Evolutionary conservation across 2,797 vertebrate genomes (phyloP).

Genomic region (Bovichtus variegatus): DNA sequence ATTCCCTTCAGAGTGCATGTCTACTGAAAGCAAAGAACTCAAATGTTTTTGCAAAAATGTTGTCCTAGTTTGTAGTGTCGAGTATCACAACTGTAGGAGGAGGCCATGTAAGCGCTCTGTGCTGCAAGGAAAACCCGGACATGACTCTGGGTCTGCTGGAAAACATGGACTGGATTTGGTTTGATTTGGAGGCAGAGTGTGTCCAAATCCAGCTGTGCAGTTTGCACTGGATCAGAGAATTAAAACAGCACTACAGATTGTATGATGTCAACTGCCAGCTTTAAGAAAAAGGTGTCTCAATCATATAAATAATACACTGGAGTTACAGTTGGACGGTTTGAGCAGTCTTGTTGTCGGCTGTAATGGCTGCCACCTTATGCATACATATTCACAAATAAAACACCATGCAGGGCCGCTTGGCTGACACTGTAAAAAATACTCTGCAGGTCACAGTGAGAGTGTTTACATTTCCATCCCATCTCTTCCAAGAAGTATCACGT

Average conservation of each 20-base stretch:
- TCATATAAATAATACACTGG: neutral
- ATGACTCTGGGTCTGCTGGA: slow-evolving; percentile 9
- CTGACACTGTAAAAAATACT: slow-evolving; percentile 41
- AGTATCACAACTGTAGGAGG: slow-evolving; percentile 11
- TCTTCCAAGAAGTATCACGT: slow-evolving; percentile 43
- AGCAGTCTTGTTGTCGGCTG: neutral
- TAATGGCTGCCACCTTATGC: neutral
- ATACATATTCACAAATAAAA: slow-evolving; percentile 23
- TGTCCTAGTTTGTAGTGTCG: neutral
- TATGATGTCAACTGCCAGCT: neutral
- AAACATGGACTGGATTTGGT: slow-evolving; percentile 60
- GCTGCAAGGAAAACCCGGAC: slow-evolving; percentile 61
- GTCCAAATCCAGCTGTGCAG: neutral
- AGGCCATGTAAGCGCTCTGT: slow-evolving; percentile 15
- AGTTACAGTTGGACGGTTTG: neutral
- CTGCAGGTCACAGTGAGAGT: slow-evolving; percentile 44
- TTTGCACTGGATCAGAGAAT: neutral
- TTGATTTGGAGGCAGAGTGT: neutral
- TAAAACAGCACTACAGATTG: neutral
- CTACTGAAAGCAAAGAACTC: neutral
- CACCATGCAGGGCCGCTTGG: slow-evolving; percentile 22
- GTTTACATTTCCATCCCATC: slow-evolving; percentile 56
- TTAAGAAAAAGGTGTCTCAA: neutral
- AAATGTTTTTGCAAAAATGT: slow-evolving; percentile 20
- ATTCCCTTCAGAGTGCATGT: neutral